Evolutionary conservation across 2,888 invertebrate species (phyloP).

Genomic region (Acholoe squamosa): DNA sequence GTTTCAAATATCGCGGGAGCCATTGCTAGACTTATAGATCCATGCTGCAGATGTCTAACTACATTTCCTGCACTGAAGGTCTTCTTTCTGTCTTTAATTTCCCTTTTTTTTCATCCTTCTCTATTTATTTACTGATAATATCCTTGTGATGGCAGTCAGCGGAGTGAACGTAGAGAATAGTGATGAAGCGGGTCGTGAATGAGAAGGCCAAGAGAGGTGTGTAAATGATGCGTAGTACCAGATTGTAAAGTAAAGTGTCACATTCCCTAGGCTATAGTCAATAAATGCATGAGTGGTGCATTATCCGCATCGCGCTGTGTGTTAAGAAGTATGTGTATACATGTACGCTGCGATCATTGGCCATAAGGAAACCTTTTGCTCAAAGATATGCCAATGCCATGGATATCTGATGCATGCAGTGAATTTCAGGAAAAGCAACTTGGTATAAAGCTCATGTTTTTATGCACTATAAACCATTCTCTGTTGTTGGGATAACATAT

Average conservation of each 20-base stretch:
- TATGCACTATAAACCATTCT: too few species aligned
- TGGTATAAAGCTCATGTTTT: too few species aligned
- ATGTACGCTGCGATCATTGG: background rate
- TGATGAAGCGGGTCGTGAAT: background rate
- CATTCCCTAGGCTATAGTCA: constrained; percentile 49
- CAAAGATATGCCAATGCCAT: background rate
- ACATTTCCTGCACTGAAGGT: background rate
- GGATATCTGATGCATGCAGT: too few species aligned
- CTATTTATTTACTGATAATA: constrained; percentile 28
- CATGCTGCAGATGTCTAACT: background rate
- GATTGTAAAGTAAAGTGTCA: constrained; percentile 59
- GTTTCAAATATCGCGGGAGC: background rate
- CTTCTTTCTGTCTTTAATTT: background rate
- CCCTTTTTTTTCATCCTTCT: background rate
- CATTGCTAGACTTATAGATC: background rate
- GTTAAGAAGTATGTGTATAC: constrained; percentile 13
- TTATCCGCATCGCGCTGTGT: background rate
- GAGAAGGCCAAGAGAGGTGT: background rate
- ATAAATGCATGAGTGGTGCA: constrained; percentile 13
- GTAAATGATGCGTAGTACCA: constrained; percentile 30
- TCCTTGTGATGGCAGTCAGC: background rate
- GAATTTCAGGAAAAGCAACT: too few species aligned
- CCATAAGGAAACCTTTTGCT: constrained; percentile 39
- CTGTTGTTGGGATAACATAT: too few species aligned
- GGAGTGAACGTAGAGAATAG: constrained; percentile 7